A percentile compares a stretch with the other conserved stretches of the same genome.
Conservation (phyloP, 2,113 vertebrate species). For the Otolemur garnettii region DNA sequence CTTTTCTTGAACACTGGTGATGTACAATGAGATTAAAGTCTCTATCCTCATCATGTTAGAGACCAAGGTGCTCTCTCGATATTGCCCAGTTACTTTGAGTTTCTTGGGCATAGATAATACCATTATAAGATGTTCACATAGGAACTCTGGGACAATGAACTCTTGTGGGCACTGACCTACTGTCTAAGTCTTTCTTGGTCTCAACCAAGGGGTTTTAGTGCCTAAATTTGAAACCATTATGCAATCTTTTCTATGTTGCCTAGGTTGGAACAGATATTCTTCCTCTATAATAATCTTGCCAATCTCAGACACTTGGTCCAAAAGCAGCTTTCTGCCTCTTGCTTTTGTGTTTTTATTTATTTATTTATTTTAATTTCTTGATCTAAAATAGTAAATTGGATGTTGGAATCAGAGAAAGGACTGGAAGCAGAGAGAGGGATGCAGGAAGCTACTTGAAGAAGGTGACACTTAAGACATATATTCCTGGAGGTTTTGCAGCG, state of each 20-base stretch:
- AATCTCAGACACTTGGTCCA: not conserved
- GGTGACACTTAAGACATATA: not conserved
- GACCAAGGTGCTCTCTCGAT: not conserved
- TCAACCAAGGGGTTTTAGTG: not conserved
- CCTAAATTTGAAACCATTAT: not conserved
- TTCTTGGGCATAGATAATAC: not conserved
- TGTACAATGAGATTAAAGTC: not conserved
- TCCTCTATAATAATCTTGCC: not conserved
- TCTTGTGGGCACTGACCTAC: not conserved
- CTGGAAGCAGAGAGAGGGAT: not conserved
- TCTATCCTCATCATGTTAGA: not conserved
- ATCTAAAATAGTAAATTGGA: not conserved
- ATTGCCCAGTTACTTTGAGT: not conserved
- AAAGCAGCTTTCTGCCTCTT: not conserved
- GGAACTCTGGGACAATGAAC: not conserved
- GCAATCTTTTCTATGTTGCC: not conserved
- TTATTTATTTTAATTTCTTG: not conserved
- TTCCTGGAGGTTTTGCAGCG: not conserved
- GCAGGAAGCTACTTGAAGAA: not conserved
- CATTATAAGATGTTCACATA: not conserved
- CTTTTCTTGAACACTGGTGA: constrained; percentile 19
- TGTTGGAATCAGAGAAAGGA: not conserved
- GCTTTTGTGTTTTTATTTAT: not conserved
- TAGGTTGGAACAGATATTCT: not conserved
- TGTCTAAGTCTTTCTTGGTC: not conserved